Evolutionary conservation across 2,888 invertebrate species (phyloP), one percentile per base, ranked within the genome.

Genomic region (Lypha dubia): DNA sequence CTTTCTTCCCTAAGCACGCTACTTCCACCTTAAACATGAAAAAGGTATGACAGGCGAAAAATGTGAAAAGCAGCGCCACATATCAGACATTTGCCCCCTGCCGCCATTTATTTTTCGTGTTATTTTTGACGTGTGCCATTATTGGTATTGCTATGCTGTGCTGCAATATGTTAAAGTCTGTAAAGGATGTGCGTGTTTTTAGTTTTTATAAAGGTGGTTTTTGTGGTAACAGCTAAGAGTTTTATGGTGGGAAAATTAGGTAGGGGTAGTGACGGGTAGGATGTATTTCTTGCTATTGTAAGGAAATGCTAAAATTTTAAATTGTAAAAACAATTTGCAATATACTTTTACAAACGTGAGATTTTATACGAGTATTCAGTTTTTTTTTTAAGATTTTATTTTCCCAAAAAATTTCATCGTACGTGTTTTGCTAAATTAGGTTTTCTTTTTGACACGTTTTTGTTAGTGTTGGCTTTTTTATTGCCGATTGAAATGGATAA

Each of bases 11-110:
- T 15, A 20, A 13, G n/a, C 53, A 35, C 24, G 35, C 35, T 53
- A 75, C 49, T 70, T 35, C n/a, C 44, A 56, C 38, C 51, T 70
- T 7, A 8, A 73, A 38, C 9, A 11, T 11, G 35, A 38, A 62
- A 62, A 44, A 51, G 49, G 32, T 51, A 28, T 51, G 63, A 65
- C 44, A 56, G 75, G 13, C 41, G 28, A 22, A 8, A 44, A 60
- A 46, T 60, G 22, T 5, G 32, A 44, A 79, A 79, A 38, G 71
- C 79, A 38, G 62, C 53, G 63, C 75, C 53, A 70, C 75, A 82
- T 77, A 81, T 74, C 81, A 74, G 81, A 84, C 84, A 73, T 81
- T 81, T 84, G 77, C 73, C 81, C 84, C 81, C 74, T 65, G 77
- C 84, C 65, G 74, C 74, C 77, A 84, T 84, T 81, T 84, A 65